Percentiles rank a stretch among this genome's conserved stretches.
These are phyloP conservation scores for Enteromius anoplus DNA, from an alignment of 2,797 vertebrate species.

Conservation along the genomic window DNA sequence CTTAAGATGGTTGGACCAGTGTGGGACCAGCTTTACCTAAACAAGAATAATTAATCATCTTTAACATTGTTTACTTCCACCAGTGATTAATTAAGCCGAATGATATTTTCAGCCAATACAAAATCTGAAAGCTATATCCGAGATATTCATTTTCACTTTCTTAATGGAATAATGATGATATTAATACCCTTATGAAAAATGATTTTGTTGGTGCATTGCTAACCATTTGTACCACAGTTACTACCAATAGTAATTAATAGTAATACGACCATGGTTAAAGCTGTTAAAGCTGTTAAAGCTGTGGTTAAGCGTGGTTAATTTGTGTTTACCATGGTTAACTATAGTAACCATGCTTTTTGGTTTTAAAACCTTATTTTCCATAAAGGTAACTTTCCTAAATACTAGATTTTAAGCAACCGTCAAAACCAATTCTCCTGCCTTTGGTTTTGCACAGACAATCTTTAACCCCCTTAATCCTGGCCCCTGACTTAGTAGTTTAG, in stretches of 20 bases:
- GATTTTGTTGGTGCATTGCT: too few species aligned
- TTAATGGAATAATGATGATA: neutral
- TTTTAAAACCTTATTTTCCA: too few species aligned
- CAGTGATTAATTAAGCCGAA: neutral
- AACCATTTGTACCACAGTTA: too few species aligned
- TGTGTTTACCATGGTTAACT: too few species aligned
- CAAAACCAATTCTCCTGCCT: neutral
- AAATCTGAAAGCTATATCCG: neutral
- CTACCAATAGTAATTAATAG: too few species aligned
- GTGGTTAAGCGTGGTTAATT: too few species aligned
- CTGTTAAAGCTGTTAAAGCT: too few species aligned
- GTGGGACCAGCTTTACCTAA: neutral
- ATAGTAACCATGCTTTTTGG: too few species aligned
- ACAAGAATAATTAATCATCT: neutral
- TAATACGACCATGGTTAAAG: too few species aligned
- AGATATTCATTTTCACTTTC: neutral
- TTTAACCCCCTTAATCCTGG: constrained; percentile 18
- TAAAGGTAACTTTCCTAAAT: too few species aligned
- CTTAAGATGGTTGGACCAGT: too few species aligned
- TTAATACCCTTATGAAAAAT: neutral
- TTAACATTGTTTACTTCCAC: neutral
- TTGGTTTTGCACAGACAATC: neutral
- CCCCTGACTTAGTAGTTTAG: neutral
- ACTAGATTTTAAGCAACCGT: neutral
- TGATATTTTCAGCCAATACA: neutral